Percentiles rank a stretch among this genome's conserved stretches.
phyloP scores from a whole-genome alignment of 2,797 vertebrate species.

The Semaprochilodus insignis region DNA sequence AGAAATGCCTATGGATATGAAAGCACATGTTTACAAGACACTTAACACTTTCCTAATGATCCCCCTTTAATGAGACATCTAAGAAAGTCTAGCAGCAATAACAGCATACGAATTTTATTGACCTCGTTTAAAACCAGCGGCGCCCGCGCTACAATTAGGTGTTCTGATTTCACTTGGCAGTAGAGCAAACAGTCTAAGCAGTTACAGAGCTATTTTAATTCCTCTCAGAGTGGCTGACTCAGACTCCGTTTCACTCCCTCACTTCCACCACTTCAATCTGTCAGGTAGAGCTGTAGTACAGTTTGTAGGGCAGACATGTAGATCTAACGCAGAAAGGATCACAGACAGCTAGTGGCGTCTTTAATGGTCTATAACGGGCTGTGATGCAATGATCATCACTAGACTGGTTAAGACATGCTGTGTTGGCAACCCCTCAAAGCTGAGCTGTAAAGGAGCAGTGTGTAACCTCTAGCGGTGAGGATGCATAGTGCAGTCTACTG shows the following conservation, averaged over 20 bases:
- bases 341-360: not conserved
- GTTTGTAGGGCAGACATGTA: slow-evolving; percentile 8
- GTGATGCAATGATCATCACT: no score
- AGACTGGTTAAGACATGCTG: no score
- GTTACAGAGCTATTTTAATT: slow-evolving; percentile 34
- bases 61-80: not conserved
- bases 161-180: slow-evolving; percentile 39
- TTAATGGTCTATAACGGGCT: no score
- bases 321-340: not conserved
- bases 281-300: not conserved
- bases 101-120: slow-evolving; percentile 46
- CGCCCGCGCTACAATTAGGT: slow-evolving; percentile 15
- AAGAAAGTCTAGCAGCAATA: slow-evolving; percentile 13
- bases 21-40: slow-evolving; percentile 6
- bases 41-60: slow-evolving; percentile 15
- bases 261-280: slow-evolving; percentile 1
- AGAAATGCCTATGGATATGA: not conserved
- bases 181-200: slow-evolving; percentile 44
- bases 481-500: no score
- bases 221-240: slow-evolving; percentile 33
- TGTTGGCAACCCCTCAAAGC: no score
- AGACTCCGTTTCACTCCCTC: slow-evolving; percentile 25
- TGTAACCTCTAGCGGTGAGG: no score
- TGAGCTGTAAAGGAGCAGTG: no score
- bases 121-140: slow-evolving; percentile 37